Percentiles rank a stretch among this genome's conserved stretches.
These are phyloP conservation scores for Passer domesticus DNA, from an alignment of 2,113 vertebrate genomes.

Conservation along the genomic window DNA sequence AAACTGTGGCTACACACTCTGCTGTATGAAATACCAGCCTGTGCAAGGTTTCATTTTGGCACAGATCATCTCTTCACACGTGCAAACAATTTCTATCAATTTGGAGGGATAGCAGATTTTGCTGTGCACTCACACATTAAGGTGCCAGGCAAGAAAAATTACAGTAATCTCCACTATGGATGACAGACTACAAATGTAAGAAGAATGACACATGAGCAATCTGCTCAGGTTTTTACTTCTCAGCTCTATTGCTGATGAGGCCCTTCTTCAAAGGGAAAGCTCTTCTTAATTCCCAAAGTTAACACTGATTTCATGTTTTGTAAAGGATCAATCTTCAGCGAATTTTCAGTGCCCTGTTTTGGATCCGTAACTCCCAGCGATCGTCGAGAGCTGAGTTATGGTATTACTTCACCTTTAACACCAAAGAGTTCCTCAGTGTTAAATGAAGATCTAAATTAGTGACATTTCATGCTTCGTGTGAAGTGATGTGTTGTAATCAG, in stretches of 20 bases:
- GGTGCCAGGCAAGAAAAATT: conserved; percentile 14
- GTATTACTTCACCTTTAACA: neutral
- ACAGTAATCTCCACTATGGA: neutral
- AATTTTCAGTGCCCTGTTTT: neutral
- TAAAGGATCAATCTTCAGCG: neutral
- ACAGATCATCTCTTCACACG: neutral
- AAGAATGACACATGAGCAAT: neutral
- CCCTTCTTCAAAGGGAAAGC: neutral
- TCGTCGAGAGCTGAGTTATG: neutral
- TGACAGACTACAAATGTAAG: neutral
- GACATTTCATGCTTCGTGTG: neutral
- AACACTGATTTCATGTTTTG: neutral
- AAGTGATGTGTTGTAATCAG: neutral
- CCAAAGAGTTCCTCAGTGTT: neutral
- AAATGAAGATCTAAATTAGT: neutral
- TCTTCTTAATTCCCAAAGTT: conserved; percentile 18
- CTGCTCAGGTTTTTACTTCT: neutral
- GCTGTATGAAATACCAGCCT: neutral
- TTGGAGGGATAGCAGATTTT: neutral
- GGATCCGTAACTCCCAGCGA: neutral
- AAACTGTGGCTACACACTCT: neutral
- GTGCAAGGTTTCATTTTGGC: neutral
- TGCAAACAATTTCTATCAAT: neutral
- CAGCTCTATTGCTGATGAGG: neutral
- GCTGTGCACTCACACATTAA: neutral